Evolutionary conservation across 1,140 invertebrate species (phyloP).

Genomic region (Bursaphelenchus mucronatus): DNA sequence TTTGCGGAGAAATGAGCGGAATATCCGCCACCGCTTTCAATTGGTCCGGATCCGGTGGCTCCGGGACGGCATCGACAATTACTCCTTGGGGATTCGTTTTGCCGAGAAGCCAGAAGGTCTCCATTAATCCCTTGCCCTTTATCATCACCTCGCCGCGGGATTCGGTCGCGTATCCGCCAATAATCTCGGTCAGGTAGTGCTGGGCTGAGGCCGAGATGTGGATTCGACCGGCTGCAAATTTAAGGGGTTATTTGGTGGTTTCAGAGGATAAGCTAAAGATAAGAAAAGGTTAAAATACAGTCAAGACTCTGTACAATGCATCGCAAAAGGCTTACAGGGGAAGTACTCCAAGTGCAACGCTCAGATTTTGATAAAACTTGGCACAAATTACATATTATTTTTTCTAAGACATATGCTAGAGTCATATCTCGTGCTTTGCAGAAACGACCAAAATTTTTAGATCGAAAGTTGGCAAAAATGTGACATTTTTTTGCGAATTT

Average conservation of each 20-base stretch:
- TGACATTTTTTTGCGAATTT: too few species aligned
- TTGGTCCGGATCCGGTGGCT: slow-evolving; percentile 2
- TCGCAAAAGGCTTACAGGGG: too few species aligned
- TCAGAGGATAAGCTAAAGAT: background rate
- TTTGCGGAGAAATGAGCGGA: slow-evolving; percentile 3
- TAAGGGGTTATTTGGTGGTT: background rate
- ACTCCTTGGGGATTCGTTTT: background rate
- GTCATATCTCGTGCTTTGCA: too few species aligned
- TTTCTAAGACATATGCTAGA: too few species aligned
- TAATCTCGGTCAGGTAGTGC: slow-evolving; percentile 37
- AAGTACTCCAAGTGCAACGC: too few species aligned
- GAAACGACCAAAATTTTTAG: too few species aligned
- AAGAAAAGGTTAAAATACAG: background rate
- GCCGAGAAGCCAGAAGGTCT: slow-evolving; percentile 39
- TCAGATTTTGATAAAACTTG: too few species aligned
- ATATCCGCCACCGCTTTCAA: background rate
- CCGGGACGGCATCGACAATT: background rate
- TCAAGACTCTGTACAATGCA: too few species aligned
- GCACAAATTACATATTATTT: too few species aligned
- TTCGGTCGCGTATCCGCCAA: slow-evolving; percentile 44
- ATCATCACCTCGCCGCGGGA: slow-evolving; percentile 45
- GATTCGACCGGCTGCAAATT: slow-evolving; percentile 33
- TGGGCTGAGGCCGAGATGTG: slow-evolving; percentile 44
- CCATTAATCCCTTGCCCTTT: slow-evolving; percentile 41
- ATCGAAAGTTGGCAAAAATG: too few species aligned